A percentile compares a stretch with the other conserved stretches of the same genome.
Evolutionary conservation across 2,888 invertebrate genomes (phyloP).

Genomic region (Hirtodrosophila duncani): DNA sequence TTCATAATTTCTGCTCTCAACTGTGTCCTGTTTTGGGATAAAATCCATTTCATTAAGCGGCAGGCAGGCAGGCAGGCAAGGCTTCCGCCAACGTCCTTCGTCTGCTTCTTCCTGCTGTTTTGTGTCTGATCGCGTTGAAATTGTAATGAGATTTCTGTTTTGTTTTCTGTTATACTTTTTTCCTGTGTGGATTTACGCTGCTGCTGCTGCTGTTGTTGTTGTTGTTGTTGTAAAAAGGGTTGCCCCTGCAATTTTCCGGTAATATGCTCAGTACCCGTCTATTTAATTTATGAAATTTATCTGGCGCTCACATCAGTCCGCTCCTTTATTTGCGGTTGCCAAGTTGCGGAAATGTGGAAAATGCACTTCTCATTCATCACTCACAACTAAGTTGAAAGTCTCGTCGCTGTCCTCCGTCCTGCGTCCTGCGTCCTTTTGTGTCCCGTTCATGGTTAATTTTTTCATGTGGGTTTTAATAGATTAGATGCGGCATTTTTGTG

Average conservation of each 20-base stretch:
- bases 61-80: too few species aligned
- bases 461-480: constrained; percentile 60
- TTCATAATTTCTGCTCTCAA: constrained; percentile 38
- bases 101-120: constrained; percentile 42
- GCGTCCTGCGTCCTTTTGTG: constrained; percentile 22
- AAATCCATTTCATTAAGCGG: constrained; percentile 74
- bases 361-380: constrained; percentile 57
- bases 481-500: constrained; percentile 33
- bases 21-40: constrained; percentile 72
- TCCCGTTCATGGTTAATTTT: constrained; percentile 48
- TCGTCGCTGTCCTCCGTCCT: neutral
- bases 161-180: constrained; percentile 3
- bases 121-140: constrained; percentile 75
- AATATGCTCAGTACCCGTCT: constrained; percentile 64
- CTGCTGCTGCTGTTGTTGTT: too few species aligned
- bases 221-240: constrained; percentile 32
- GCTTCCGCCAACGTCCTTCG: constrained; percentile 45
- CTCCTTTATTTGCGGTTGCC: constrained; percentile 28
- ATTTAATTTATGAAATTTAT: constrained; percentile 77
- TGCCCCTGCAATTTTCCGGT: constrained; percentile 64
- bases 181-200: too few species aligned
- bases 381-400: constrained; percentile 21
- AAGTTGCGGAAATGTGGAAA: constrained; percentile 36
- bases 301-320: constrained; percentile 59
- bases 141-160: constrained; percentile 73